Evolutionary conservation across 1,140 invertebrate species (phyloP), one percentile per base, ranked within the genome.

Genomic region (Lucilia sericata): DNA sequence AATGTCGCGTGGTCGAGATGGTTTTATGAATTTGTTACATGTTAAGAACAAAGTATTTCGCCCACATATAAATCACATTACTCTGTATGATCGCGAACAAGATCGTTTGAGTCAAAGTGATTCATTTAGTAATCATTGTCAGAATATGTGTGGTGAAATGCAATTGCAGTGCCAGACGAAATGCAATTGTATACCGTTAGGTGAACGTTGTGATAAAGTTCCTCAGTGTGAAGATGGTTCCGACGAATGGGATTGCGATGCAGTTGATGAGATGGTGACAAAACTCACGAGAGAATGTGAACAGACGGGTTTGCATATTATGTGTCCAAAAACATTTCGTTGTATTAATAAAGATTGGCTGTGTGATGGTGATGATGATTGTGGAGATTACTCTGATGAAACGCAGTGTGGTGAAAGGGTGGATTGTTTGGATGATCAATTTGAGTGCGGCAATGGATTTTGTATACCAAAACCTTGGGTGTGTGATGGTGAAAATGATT

Each of bases 401-500:
- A 95, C 95, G 8, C 94, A 94, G 86, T 96, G 95, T 87, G 94
- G 95, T 93, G 86, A 86, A 0, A 86, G 87, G 3, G 87, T 87
- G 14, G 89, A 91, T 19, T 96, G 95, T 86, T 94, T 94, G 2
- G 88, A 90, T 0, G 94, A 95, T 82, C 95, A 97, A 88, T 97
- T 96, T 88, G 94, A 95, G 85, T 98, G 97, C 88, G 92, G 92
- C 47, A 97, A 97, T 88, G 96, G 96, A 0, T 93, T 97, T 12
- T 98, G 97, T 90, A 94, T 98, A 80, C 94, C 94, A 42, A 92
- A 93, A 82, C 92, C 93, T 1, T 97, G 96, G 95, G 88, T 94
- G 0, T 98, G 97, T 89, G 96, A 98, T 87, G 95, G 95, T 14
- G 96, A 97, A 85, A 94, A 94, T 86, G 94, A 98, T 88, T 98